Percentiles rank a stretch among this genome's conserved stretches.
phyloP scores from a whole-genome alignment of 2,888 invertebrate species.

The Stratiomys singularior region DNA sequence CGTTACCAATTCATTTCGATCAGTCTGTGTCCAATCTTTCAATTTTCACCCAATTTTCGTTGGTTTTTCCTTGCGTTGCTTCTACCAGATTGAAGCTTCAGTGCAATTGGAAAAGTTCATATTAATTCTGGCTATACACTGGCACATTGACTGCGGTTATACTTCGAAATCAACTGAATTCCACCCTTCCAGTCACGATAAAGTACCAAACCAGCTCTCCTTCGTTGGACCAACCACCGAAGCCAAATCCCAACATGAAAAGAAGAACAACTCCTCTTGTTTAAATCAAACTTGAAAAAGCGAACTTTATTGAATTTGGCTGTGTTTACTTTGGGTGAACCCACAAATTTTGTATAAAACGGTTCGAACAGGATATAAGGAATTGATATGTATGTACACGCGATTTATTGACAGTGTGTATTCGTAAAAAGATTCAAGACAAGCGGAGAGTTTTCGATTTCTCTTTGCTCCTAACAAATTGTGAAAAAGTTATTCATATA shows the following conservation, averaged over 20 bases:
- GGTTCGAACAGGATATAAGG: slow-evolving; percentile 30
- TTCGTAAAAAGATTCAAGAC: no score
- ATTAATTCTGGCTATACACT: slow-evolving; percentile 23
- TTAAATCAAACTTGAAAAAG: slow-evolving; percentile 53
- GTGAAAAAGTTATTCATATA: no score
- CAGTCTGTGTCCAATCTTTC: slow-evolving; percentile 49
- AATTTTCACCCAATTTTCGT: slow-evolving; percentile 48
- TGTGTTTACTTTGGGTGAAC: slow-evolving; percentile 52
- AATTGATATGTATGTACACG: not conserved
- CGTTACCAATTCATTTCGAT: slow-evolving; percentile 21
- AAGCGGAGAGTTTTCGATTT: no score
- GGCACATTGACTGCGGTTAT: no score
- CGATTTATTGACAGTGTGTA: slow-evolving; percentile 2
- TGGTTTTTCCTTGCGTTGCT: not conserved
- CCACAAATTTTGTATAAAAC: slow-evolving; percentile 44
- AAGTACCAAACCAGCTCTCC: slow-evolving; percentile 31
- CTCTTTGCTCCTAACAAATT: no score
- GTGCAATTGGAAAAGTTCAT: slow-evolving; percentile 23
- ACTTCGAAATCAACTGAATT: no score
- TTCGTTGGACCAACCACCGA: not conserved
- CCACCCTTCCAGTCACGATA: slow-evolving; percentile 12
- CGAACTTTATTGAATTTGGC: slow-evolving; percentile 54
- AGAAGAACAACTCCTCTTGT: slow-evolving; percentile 50
- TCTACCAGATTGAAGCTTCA: not conserved
- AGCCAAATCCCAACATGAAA: slow-evolving; percentile 35